Conservation (phyloP, 1,140 invertebrate genomes). For the Lucilia cuprina region DNA sequence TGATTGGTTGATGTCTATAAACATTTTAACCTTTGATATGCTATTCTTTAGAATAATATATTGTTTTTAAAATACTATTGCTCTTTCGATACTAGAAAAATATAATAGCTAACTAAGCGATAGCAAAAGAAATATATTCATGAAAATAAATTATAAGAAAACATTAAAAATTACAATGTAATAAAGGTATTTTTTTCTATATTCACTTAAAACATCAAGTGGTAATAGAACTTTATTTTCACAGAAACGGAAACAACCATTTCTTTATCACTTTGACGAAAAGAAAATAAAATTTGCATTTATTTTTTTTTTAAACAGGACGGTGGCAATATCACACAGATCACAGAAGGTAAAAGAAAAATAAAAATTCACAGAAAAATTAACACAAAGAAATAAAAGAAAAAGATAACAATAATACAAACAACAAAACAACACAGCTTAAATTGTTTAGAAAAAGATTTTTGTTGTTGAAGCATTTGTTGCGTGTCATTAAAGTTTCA, state of each 20-base stretch:
- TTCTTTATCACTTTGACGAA: slow-evolving; percentile 21
- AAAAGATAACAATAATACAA: not conserved
- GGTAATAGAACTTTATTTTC: slow-evolving; percentile 16
- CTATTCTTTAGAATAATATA: no score
- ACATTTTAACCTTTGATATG: no score
- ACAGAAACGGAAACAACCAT: not conserved
- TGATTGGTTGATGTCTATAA: no score
- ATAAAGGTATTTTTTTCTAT: not conserved
- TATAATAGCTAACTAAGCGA: no score
- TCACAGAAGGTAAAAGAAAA: not conserved
- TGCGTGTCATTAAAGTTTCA: slow-evolving; percentile 41
- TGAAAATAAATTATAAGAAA: slow-evolving; percentile 29
- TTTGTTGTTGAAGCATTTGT: slow-evolving; percentile 36
- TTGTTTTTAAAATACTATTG: not conserved
- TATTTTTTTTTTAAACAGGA: not conserved
- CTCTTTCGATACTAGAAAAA: no score
- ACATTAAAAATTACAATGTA: slow-evolving; percentile 6
- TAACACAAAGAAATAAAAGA: not conserved
- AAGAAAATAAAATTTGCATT: slow-evolving; percentile 24
- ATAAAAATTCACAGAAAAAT: not conserved
- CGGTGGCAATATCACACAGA: not conserved
- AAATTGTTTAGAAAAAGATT: slow-evolving; percentile 38
- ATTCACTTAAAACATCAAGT: not conserved
- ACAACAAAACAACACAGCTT: not conserved
- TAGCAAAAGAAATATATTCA: no score